Evolutionary conservation across 1,140 invertebrate species (phyloP).

Genomic region (Planococcus citri): DNA sequence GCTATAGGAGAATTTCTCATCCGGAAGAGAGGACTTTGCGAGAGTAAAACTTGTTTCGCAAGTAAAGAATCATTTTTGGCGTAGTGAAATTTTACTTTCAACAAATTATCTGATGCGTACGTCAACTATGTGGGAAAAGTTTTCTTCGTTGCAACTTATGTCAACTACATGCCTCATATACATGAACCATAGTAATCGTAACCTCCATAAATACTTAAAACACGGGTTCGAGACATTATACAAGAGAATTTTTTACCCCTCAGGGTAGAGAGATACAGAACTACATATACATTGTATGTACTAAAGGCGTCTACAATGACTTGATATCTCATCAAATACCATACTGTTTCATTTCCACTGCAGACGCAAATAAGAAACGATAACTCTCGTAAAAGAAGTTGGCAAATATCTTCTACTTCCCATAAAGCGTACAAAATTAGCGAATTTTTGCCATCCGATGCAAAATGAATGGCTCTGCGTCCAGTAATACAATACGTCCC

Average conservation of each 20-base stretch:
- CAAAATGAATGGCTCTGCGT: neutral
- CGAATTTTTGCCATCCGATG: neutral
- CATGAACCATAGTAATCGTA: no score
- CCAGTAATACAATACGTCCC: neutral
- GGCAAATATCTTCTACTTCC: neutral
- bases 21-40: neutral
- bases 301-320: neutral
- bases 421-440: neutral
- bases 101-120: constrained; percentile 6
- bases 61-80: neutral
- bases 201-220: neutral
- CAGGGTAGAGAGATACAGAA: no score
- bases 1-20: neutral
- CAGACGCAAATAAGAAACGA: no score
- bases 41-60: neutral
- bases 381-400: neutral
- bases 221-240: neutral
- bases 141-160: neutral
- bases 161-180: neutral
- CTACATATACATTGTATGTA: no score
- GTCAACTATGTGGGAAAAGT: neutral
- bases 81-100: neutral
- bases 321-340: neutral
- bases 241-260: neutral
- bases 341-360: no score